phyloP scores from a whole-genome alignment of 2,888 invertebrate genomes.

The Xestia c-nigrum region DNA sequence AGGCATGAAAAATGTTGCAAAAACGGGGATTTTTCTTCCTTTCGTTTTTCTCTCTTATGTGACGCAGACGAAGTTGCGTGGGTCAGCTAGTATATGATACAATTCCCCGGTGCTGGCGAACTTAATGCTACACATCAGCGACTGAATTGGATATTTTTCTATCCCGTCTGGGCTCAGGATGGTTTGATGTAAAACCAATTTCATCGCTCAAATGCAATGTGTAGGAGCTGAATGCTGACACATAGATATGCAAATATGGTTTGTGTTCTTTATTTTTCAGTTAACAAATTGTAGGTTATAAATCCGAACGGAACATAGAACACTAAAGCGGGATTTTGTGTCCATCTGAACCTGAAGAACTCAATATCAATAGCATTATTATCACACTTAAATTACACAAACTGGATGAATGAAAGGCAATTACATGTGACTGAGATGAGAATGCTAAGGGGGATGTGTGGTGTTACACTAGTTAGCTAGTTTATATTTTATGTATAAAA shows the following conservation, averaged over 20 bases:
- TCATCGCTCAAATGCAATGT: conserved; percentile 10
- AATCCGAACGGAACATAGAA: not conserved
- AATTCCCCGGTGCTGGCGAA: not conserved
- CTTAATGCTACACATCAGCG: conserved; percentile 2
- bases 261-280: not conserved
- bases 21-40: no score
- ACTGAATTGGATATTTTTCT: conserved; percentile 30
- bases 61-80: no score
- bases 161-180: conserved; percentile 5
- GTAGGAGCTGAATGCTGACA: conserved; percentile 9
- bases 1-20: no score
- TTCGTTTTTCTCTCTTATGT: no score
- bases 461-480: no score
- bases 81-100: no score
- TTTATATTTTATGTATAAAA: no score
- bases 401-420: no score
- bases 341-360: not conserved
- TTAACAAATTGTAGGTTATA: not conserved
- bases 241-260: not conserved
- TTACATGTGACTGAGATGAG: no score
- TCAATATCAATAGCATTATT: not conserved
- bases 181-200: conserved; percentile 5
- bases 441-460: no score
- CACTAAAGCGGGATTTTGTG: not conserved
- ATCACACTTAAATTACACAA: not conserved